Percentiles rank a stretch among this genome's conserved stretches.
These are phyloP conservation scores for Lutjanus argentimaculatus DNA, from an alignment of 2,797 vertebrate genomes.

Conservation along the genomic window DNA sequence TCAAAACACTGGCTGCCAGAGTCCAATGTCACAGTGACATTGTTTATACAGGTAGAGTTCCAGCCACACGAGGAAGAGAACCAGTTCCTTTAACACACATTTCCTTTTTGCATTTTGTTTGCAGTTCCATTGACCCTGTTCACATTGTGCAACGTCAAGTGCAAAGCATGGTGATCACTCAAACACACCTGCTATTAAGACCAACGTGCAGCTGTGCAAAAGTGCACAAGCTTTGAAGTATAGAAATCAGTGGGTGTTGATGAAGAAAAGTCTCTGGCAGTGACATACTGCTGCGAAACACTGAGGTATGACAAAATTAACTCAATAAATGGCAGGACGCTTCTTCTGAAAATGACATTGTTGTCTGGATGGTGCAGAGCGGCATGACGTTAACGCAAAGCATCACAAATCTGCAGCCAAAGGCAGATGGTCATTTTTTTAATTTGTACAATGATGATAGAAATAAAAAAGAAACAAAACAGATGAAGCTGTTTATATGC, in stretches of 20 bases:
- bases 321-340: background rate
- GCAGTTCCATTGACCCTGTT: background rate
- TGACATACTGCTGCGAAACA: background rate
- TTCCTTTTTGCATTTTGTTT: background rate
- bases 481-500: background rate
- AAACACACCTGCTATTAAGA: background rate
- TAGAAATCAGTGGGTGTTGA: background rate
- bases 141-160: background rate
- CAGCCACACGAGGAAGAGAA: background rate
- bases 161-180: background rate
- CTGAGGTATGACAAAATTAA: background rate
- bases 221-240: background rate
- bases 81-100: background rate
- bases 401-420: slow-evolving; percentile 1
- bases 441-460: too few species aligned
- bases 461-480: too few species aligned
- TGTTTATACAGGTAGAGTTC: slow-evolving; percentile 26
- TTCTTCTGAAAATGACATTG: background rate
- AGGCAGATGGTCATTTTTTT: background rate
- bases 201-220: background rate
- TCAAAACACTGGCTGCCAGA: background rate
- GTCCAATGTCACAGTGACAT: slow-evolving; percentile 28
- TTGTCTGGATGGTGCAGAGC: background rate
- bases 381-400: background rate
- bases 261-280: background rate